Percentiles rank a stretch among this genome's conserved stretches.
Conservation (phyloP, 2,113 vertebrate genomes). For the Gymnocephalus cernua region DNA sequence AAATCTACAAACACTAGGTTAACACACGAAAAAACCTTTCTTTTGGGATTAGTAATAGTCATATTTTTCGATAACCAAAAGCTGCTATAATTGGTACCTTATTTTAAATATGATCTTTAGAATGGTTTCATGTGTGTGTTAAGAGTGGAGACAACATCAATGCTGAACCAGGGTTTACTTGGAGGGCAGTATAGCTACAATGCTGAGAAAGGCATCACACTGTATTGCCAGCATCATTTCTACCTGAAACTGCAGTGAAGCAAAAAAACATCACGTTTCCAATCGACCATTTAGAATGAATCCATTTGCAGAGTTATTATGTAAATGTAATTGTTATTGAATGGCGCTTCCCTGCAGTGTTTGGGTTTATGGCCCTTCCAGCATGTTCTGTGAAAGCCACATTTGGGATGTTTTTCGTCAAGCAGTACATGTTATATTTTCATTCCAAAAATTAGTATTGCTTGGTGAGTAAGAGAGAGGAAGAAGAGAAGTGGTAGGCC, state of each 20-base stretch:
- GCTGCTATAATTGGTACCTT: background rate
- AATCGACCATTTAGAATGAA: constrained; percentile 60
- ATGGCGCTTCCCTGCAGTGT: constrained; percentile 54
- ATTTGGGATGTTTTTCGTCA: constrained; percentile 62
- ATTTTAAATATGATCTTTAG: background rate
- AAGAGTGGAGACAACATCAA: background rate
- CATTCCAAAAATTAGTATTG: constrained; percentile 32
- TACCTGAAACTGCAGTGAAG: constrained; percentile 43
- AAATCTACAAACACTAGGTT: background rate
- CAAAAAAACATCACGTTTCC: constrained; percentile 42
- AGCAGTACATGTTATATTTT: constrained; percentile 66
- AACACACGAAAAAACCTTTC: constrained; percentile 6
- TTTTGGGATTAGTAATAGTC: background rate
- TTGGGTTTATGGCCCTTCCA: constrained; percentile 57
- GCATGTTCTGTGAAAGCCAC: constrained; percentile 66
- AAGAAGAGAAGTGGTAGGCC: constrained; percentile 81
- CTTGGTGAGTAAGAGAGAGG: constrained; percentile 66
- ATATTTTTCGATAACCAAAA: constrained; percentile 23
- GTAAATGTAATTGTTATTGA: constrained; percentile 59
- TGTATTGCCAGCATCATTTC: constrained; percentile 38
- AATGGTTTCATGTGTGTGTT: background rate
- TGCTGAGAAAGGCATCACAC: constrained; percentile 10
- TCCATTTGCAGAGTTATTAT: constrained; percentile 63
- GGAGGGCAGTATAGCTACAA: constrained; percentile 27
- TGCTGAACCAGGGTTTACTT: constrained; percentile 8